phyloP scores from a whole-genome alignment of 2,113 vertebrate genomes.

The Calypte anna region DNA sequence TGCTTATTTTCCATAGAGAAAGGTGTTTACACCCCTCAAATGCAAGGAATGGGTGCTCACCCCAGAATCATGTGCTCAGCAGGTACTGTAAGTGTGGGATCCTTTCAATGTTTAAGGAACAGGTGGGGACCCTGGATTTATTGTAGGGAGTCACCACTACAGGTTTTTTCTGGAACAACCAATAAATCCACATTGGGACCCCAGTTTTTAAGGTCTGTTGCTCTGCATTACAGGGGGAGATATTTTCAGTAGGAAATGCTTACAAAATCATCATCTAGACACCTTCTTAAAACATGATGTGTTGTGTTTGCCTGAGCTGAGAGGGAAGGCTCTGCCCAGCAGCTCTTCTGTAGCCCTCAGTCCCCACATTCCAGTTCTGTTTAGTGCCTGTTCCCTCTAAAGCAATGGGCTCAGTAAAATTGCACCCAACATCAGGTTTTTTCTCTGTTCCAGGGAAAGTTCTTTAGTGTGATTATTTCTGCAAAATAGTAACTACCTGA shows the following conservation, averaged over 20 bases:
- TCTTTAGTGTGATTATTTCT: background rate
- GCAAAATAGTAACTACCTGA: background rate
- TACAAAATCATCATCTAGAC: background rate
- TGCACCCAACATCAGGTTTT: background rate
- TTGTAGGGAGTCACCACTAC: rapidly evolving
- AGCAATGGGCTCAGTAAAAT: background rate
- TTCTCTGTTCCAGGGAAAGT: background rate
- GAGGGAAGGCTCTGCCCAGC: background rate
- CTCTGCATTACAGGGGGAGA: background rate
- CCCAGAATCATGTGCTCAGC: background rate
- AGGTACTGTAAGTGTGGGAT: background rate
- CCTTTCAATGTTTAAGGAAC: background rate
- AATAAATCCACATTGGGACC: background rate
- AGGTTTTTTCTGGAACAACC: background rate
- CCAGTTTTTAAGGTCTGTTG: background rate
- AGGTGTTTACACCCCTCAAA: background rate
- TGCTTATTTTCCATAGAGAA: background rate
- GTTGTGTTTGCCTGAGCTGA: background rate
- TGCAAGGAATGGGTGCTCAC: background rate
- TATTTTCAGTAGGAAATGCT: background rate
- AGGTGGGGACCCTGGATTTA: background rate
- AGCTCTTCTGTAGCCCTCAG: background rate
- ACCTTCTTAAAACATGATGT: rapidly evolving
- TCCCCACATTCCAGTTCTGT: background rate
- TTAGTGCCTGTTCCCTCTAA: background rate